Percentiles rank a stretch among this genome's conserved stretches.
These are phyloP conservation scores for Campoplex capitator DNA, from an alignment of 2,888 invertebrate genomes.

Conservation along the genomic window DNA sequence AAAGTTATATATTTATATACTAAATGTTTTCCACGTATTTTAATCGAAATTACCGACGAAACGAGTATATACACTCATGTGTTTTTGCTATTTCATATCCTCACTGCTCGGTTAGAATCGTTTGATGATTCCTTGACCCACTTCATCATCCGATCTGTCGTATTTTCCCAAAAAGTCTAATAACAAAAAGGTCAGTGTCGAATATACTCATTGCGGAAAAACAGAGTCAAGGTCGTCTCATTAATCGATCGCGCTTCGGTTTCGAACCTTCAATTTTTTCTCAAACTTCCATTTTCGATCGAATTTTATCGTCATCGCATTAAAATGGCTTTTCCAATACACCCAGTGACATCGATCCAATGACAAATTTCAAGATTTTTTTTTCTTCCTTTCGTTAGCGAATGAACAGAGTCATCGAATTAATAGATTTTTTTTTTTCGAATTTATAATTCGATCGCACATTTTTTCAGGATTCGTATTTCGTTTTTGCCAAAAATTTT, in stretches of 20 bases:
- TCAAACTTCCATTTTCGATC: neutral
- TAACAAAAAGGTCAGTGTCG: neutral
- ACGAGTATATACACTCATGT: neutral
- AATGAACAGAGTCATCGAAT: neutral
- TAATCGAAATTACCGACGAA: slow-evolving; percentile 1
- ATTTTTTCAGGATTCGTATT: neutral
- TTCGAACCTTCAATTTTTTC: neutral
- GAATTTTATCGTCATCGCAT: slow-evolving; percentile 20
- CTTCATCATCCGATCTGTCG: neutral
- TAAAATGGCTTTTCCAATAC: neutral
- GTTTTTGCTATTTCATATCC: neutral
- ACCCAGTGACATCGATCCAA: neutral
- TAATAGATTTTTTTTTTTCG: too few species aligned
- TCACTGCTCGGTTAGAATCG: neutral
- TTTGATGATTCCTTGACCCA: slow-evolving; percentile 28
- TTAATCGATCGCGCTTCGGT: neutral
- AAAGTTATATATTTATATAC: slow-evolving; percentile 4
- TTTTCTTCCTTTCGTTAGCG: neutral
- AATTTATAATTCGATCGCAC: too few species aligned
- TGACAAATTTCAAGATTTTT: neutral
- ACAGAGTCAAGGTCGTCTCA: slow-evolving; percentile 8
- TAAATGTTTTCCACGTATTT: neutral
- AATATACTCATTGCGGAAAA: slow-evolving; percentile 28
- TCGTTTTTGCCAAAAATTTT: neutral
- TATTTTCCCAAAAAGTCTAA: neutral